Evolutionary conservation across 2,113 vertebrate genomes (phyloP).

Genomic region (Hippocampus comes): DNA sequence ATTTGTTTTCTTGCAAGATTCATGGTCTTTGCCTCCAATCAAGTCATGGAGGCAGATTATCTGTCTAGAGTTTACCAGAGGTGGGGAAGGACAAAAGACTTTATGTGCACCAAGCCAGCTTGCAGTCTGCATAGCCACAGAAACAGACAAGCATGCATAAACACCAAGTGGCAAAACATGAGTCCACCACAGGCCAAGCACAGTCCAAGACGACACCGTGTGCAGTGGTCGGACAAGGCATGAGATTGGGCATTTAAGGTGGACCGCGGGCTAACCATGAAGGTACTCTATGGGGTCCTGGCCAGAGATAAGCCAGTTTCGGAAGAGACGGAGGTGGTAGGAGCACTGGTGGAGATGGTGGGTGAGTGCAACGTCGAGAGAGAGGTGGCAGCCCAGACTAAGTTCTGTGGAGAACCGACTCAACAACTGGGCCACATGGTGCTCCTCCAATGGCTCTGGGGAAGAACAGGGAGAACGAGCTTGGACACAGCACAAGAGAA

Average conservation of each 20-base stretch:
- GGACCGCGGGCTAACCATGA: constrained; percentile 82
- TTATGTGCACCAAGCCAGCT: constrained; percentile 41
- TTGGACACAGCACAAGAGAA: constrained; percentile 40
- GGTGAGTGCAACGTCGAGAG: constrained; percentile 88
- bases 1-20: too few species aligned
- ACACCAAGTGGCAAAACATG: constrained; percentile 70
- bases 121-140: constrained; percentile 48
- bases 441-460: constrained; percentile 89
- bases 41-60: neutral
- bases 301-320: constrained; percentile 97
- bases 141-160: constrained; percentile 69
- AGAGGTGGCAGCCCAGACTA: constrained; percentile 78
- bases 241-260: constrained; percentile 49
- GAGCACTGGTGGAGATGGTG: constrained; percentile 97
- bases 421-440: constrained; percentile 90
- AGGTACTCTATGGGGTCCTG: constrained; percentile 94
- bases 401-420: constrained; percentile 88
- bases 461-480: constrained; percentile 74
- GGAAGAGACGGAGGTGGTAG: constrained; percentile 98
- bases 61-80: neutral
- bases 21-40: neutral
- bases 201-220: constrained; percentile 46
- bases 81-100: neutral
- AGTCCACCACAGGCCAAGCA: constrained; percentile 56
- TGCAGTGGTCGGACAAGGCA: constrained; percentile 47